A percentile compares a stretch with the other conserved stretches of the same genome.
Evolutionary conservation across 1,140 invertebrate genomes (phyloP).

Genomic region (Solenopsis invicta): DNA sequence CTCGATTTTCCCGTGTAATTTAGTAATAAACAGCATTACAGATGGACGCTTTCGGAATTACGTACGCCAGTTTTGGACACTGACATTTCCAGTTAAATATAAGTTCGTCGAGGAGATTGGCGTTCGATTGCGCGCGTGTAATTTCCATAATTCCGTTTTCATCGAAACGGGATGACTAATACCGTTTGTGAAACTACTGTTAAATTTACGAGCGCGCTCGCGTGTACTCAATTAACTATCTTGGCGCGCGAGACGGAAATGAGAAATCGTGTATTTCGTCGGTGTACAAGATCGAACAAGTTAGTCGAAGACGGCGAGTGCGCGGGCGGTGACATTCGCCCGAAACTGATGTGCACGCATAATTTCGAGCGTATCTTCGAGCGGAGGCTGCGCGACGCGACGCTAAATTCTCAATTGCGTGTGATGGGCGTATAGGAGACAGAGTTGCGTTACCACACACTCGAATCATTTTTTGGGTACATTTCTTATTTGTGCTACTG

Average conservation of each 20-base stretch:
- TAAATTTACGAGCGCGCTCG: slow-evolving; percentile 8
- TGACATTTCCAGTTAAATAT: slow-evolving; percentile 24
- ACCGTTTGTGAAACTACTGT: neutral
- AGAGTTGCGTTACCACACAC: too few species aligned
- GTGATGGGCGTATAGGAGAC: too few species aligned
- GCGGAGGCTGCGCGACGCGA: neutral
- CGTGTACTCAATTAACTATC: slow-evolving; percentile 39
- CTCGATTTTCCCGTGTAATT: slow-evolving; percentile 31
- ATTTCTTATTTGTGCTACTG: too few species aligned
- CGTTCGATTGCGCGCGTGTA: slow-evolving; percentile 19
- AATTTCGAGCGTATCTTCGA: neutral
- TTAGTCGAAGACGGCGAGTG: neutral
- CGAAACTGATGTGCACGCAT: slow-evolving; percentile 15
- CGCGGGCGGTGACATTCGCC: neutral
- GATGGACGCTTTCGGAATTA: slow-evolving; percentile 11
- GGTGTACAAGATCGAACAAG: slow-evolving; percentile 21
- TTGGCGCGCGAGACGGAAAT: slow-evolving; percentile 39
- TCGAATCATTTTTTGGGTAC: too few species aligned
- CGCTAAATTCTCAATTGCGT: too few species aligned
- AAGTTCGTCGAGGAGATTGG: slow-evolving; percentile 37
- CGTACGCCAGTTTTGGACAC: neutral
- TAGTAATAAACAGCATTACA: slow-evolving; percentile 42
- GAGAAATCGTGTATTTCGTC: neutral
- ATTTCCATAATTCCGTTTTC: slow-evolving; percentile 27
- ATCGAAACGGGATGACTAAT: slow-evolving; percentile 13